phyloP scores from a whole-genome alignment of 2,797 vertebrate species.

The Adelosebastes latens region DNA sequence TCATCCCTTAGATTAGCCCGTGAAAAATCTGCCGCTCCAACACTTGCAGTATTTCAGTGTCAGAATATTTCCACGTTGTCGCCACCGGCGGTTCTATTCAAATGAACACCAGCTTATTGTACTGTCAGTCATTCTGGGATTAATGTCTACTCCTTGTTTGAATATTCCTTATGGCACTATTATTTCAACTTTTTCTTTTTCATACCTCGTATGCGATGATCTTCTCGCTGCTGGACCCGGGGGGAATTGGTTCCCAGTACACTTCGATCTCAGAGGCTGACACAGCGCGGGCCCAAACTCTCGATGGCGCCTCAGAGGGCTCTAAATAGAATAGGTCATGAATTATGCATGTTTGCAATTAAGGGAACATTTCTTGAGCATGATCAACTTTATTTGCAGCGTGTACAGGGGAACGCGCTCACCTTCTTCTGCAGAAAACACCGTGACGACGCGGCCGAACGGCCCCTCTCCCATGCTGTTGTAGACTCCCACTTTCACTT shows the following conservation, averaged over 20 bases:
- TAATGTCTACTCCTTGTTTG: constrained; percentile 41
- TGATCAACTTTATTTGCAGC: background rate
- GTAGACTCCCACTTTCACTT: constrained; percentile 90
- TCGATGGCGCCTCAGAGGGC: constrained; percentile 83
- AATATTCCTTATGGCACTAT: constrained; percentile 19
- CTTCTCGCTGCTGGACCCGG: constrained; percentile 80
- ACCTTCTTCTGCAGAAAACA: constrained; percentile 91
- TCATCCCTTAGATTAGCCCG: constrained; percentile 60
- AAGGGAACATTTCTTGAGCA: background rate
- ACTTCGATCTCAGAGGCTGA: constrained; percentile 88
- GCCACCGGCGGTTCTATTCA: constrained; percentile 40
- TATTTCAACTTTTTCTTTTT: constrained; percentile 24
- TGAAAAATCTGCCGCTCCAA: constrained; percentile 55
- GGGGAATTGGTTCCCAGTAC: constrained; percentile 84
- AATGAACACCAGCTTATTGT: constrained; percentile 46
- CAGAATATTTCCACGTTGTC: constrained; percentile 54
- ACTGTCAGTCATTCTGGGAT: constrained; percentile 53
- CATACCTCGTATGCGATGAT: constrained; percentile 89
- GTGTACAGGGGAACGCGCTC: constrained; percentile 30
- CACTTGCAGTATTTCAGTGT: constrained; percentile 37
- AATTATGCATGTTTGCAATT: constrained; percentile 19
- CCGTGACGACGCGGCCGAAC: constrained; percentile 76
- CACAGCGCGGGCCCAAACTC: constrained; percentile 76
- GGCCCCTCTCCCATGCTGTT: constrained; percentile 88
- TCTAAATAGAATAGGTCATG: constrained; percentile 50